Evolutionary conservation across 2,113 vertebrate species (phyloP).

Genomic region (Pterophyllum scalare): DNA sequence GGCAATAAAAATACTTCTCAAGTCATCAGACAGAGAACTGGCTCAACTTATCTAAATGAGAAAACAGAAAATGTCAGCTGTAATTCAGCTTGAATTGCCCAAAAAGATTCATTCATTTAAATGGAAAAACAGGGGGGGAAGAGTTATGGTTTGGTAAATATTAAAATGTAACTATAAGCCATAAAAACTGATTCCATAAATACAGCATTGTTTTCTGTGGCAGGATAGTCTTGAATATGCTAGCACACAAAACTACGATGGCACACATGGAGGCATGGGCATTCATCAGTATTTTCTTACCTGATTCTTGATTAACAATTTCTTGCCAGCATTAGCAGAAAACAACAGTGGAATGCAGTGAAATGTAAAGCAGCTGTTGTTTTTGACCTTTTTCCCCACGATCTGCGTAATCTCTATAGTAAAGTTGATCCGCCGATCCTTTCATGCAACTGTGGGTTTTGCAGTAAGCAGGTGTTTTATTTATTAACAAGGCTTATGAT

Average conservation of each 20-base stretch:
- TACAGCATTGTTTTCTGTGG: too few species aligned
- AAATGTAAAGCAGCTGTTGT: not conserved
- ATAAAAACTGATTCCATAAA: too few species aligned
- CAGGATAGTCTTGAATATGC: too few species aligned
- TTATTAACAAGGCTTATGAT: not conserved
- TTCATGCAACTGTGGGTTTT: not conserved
- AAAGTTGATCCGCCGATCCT: not conserved
- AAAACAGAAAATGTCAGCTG: not conserved
- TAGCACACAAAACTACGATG: too few species aligned
- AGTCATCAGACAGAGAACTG: constrained; percentile 11
- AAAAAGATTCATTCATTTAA: not conserved
- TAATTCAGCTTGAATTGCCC: not conserved
- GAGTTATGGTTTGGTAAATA: too few species aligned
- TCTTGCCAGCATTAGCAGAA: too few species aligned
- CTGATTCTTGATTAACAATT: too few species aligned
- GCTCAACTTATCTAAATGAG: not conserved
- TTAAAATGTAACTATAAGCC: too few species aligned
- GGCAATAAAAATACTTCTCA: not conserved
- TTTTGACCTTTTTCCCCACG: not conserved
- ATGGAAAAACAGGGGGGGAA: not conserved
- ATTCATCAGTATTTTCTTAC: too few species aligned
- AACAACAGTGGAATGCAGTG: not conserved
- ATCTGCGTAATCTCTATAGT: not conserved
- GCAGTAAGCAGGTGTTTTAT: not conserved
- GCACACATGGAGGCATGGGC: too few species aligned